These are phyloP conservation scores for Rhagologus leucostigma DNA, from an alignment of 2,113 vertebrate genomes.

Conservation along the genomic window DNA sequence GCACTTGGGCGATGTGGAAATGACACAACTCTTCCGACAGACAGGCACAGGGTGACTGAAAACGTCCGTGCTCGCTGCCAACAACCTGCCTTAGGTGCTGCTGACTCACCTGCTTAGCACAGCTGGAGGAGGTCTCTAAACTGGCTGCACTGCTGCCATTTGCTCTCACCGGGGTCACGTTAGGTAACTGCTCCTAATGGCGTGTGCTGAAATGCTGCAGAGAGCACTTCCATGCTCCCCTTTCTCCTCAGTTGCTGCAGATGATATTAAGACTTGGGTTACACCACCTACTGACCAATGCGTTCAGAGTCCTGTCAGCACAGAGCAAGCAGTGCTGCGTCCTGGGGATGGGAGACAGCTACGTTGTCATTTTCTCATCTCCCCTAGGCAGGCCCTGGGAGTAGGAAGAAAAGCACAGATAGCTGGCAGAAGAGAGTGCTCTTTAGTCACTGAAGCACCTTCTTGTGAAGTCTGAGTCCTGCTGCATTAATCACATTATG, in stretches of 20 bases:
- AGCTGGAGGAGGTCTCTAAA: not conserved
- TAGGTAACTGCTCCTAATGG: not conserved
- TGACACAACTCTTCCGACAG: not conserved
- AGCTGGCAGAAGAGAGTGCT: not conserved
- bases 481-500: not conserved
- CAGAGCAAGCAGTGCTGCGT: not conserved
- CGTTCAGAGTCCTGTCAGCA: not conserved
- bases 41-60: not conserved
- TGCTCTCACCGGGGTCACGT: not conserved
- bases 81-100: not conserved
- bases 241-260: not conserved
- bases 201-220: not conserved
- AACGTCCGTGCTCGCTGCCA: not conserved
- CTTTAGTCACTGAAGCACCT: not conserved
- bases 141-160: not conserved
- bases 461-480: not conserved
- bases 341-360: not conserved
- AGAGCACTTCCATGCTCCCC: not conserved
- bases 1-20: not conserved
- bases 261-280: not conserved
- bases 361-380: not conserved
- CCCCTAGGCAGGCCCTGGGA: not conserved
- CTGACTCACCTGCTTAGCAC: not conserved
- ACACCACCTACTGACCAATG: not conserved
- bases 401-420: not conserved